Percentiles rank a stretch among this genome's conserved stretches.
Conservation (phyloP, 1,140 invertebrate species). For the Caerostris darwini region DNA sequence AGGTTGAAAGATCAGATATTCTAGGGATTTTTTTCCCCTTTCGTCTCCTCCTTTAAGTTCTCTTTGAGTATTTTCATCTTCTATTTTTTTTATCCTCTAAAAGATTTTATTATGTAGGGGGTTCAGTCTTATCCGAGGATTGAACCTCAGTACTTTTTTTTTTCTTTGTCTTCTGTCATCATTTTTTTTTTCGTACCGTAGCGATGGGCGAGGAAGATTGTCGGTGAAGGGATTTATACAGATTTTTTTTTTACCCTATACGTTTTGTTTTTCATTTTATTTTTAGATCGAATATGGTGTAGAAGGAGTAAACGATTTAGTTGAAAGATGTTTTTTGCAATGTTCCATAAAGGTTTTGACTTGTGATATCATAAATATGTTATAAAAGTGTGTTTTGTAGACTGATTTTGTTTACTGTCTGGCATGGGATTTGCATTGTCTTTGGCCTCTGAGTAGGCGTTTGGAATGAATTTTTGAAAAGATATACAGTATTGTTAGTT, state of each 20-base stretch:
- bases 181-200: not conserved
- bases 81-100: not conserved
- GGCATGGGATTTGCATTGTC: not conserved
- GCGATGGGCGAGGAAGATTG: not conserved
- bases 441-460: not conserved
- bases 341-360: not conserved
- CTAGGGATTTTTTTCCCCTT: constrained; percentile 36
- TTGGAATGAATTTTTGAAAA: too few relatives aligned
- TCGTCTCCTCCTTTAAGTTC: not conserved
- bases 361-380: not conserved
- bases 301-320: not conserved
- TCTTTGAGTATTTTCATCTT: constrained; percentile 38
- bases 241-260: not conserved
- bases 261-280: not conserved
- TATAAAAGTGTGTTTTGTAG: not conserved
- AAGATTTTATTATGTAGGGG: constrained; percentile 64
- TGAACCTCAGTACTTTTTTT: constrained; percentile 26
- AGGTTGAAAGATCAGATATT: constrained; percentile 72
- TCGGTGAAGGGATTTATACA: constrained; percentile 18
- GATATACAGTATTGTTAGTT: too few relatives aligned
- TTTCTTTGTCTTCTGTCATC: not conserved
- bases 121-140: constrained; percentile 9
- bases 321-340: constrained; percentile 14
- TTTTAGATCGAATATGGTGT: not conserved
- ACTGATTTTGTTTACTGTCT: not conserved